Evolutionary conservation across 2,888 invertebrate genomes (phyloP).

Genomic region (Carterocephalus palaemon): DNA sequence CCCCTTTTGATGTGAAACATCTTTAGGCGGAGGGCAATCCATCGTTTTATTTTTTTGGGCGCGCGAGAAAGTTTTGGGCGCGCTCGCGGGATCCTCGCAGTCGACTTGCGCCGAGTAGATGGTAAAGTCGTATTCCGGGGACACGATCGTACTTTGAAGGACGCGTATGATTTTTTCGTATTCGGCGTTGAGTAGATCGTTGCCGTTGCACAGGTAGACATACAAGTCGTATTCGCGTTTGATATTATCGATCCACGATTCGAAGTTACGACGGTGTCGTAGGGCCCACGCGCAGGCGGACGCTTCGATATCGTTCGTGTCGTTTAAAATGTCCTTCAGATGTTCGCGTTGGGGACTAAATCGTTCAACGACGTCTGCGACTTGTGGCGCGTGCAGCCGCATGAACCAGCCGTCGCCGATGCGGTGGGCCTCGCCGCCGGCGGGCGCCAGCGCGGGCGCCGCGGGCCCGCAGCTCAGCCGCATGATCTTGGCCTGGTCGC

Average conservation of each 20-base stretch:
- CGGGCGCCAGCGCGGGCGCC: constrained; percentile 10
- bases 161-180: constrained; percentile 10
- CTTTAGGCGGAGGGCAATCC: too few relatives aligned
- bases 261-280: not conserved
- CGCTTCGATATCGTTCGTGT: constrained; percentile 18
- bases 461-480: not conserved
- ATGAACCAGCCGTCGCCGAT: not conserved
- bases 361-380: not conserved
- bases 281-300: constrained; percentile 33
- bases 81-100: too few relatives aligned
- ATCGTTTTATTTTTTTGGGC: too few relatives aligned
- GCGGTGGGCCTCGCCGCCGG: constrained; percentile 10
- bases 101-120: not conserved
- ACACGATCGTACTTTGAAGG: not conserved
- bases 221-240: not conserved
- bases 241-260: constrained; percentile 11
- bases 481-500: too few relatives aligned
- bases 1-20: too few relatives aligned
- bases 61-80: too few relatives aligned
- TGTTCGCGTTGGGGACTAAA: constrained; percentile 6
- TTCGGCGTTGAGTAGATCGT: constrained; percentile 23
- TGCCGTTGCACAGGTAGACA: constrained; percentile 31
- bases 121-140: not conserved
- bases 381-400: constrained; percentile 8
- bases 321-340: constrained; percentile 6